Evolutionary conservation across 2,113 vertebrate genomes (phyloP).

Genomic region (Pteropus alecto): DNA sequence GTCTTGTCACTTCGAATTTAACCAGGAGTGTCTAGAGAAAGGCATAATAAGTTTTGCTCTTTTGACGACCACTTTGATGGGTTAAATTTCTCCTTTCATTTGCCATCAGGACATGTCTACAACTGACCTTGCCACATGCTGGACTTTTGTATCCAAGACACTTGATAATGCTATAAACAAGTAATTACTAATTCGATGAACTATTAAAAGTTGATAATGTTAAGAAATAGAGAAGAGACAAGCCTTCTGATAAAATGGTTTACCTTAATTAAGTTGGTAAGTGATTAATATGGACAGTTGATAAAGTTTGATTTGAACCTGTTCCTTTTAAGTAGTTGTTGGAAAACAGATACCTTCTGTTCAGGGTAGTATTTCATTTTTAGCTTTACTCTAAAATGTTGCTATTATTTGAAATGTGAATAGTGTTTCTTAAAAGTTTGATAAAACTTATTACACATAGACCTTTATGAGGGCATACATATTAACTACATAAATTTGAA

Average conservation of each 20-base stretch:
- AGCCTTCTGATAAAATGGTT: constrained; percentile 80
- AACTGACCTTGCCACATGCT: constrained; percentile 29
- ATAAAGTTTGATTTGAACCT: constrained; percentile 79
- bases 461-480: background rate
- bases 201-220: constrained; percentile 77
- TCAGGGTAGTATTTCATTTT: constrained; percentile 35
- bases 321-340: constrained; percentile 70
- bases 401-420: constrained; percentile 12
- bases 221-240: constrained; percentile 77
- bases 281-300: constrained; percentile 83
- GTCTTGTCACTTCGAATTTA: constrained; percentile 51
- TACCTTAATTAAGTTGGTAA: constrained; percentile 84
- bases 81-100: constrained; percentile 15
- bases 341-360: constrained; percentile 59
- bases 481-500: constrained; percentile 33
- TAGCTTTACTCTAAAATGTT: constrained; percentile 53
- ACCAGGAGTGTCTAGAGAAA: constrained; percentile 13
- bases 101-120: constrained; percentile 39
- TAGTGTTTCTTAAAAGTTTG: constrained; percentile 42
- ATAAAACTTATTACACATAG: background rate
- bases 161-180: constrained; percentile 71
- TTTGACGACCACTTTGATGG: background rate
- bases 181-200: constrained; percentile 74
- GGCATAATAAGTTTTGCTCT: constrained; percentile 25
- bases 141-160: constrained; percentile 48